Evolutionary conservation across 2,888 invertebrate species (phyloP), one percentile per base, ranked within the genome.

Genomic region (Philopedon plagiatum): DNA sequence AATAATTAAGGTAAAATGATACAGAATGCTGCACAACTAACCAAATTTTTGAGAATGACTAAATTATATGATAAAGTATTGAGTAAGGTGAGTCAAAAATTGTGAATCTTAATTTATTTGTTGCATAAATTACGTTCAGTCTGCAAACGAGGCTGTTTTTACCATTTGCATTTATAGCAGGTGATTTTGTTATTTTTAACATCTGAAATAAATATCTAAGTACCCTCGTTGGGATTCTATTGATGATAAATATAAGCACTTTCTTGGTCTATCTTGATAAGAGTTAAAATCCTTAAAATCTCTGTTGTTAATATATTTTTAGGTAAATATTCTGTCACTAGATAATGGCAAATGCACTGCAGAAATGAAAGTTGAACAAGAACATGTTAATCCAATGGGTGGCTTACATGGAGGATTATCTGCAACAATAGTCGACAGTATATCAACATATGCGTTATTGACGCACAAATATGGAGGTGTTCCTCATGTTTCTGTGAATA

Each of bases 401-500:
- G 90, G 91, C 0, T 84, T 97, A 3, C 97, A 97, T 82, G 97
- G 97, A 1, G 97, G 96, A 3, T 90, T 94, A 78, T 93, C 93
- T 1, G 92, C 94, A 1, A 94, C 94, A 0, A 83, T 97, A 8
- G 91, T 95, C 0, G 94, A 94, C 81, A 87, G 87, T 63, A 83
- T 96, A 19, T 95, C 96, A 0, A 93, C 94, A 0, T 91, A 91
- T 81, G 96, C 95, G 0, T 83, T 97, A 0, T 89, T 93, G 82
- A 90, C 93, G 0, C 89, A 90, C 78, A 89, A 87, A 9, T 85
- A 87, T 26, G 73, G 71, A 23, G 67, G 26, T 46, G 87, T 87
- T 54, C 89, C 93, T 58, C 95, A 96, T 18, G 94, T 95, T 0
- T 94, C 95, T 8, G 91, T 97, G n/a, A 93, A 95, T 81, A 86